Evolutionary conservation across 2,888 invertebrate species (phyloP).

Genomic region (Dione vanillae): DNA sequence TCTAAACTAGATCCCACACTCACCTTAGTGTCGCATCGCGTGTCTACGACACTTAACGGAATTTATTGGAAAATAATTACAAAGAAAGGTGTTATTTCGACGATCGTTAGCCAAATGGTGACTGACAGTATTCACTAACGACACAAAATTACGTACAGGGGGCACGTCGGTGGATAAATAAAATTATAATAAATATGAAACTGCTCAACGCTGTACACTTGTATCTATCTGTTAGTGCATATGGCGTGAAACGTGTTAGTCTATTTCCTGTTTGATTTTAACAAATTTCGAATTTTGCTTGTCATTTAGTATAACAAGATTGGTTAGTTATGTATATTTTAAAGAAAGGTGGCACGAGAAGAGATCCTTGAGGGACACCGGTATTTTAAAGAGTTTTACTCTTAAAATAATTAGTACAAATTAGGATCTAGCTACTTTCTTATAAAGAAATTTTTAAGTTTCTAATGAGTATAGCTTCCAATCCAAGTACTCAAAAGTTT

Average conservation of each 20-base stretch:
- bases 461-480: too few relatives aligned
- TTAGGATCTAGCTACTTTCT: too few relatives aligned
- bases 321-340: background rate
- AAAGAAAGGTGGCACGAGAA: too few relatives aligned
- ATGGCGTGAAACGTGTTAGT: slow-evolving; percentile 75
- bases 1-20: background rate
- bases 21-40: slow-evolving; percentile 42
- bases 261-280: slow-evolving; percentile 4
- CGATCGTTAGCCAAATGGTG: slow-evolving; percentile 60
- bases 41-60: slow-evolving; percentile 46
- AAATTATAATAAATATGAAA: slow-evolving; percentile 68
- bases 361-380: too few relatives aligned
- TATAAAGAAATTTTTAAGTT: too few relatives aligned
- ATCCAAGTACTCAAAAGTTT: too few relatives aligned
- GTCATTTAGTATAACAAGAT: slow-evolving; percentile 36
- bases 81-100: slow-evolving; percentile 57
- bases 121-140: slow-evolving; percentile 69
- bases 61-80: slow-evolving; percentile 62
- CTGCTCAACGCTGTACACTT: slow-evolving; percentile 59
- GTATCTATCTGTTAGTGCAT: slow-evolving; percentile 61
- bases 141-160: slow-evolving; percentile 61
- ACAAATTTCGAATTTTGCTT: slow-evolving; percentile 11
- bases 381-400: too few relatives aligned
- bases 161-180: slow-evolving; percentile 61
- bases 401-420: too few relatives aligned